A percentile compares a stretch with the other conserved stretches of the same genome.
phyloP scores from a whole-genome alignment of 2,888 invertebrate genomes.

The Agriopis marginaria region DNA sequence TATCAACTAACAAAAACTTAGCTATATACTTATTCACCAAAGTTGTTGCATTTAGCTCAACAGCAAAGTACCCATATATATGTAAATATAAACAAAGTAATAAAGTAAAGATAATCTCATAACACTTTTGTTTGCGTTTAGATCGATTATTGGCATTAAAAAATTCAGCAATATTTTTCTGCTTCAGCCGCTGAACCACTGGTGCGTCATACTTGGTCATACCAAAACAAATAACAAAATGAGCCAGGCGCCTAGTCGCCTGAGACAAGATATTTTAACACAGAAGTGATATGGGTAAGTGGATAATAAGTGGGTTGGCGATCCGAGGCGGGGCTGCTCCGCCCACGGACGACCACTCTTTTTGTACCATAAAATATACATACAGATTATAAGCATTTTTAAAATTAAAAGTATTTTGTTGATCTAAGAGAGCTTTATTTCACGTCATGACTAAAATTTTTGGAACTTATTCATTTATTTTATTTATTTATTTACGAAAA shows the following conservation, averaged over 20 bases:
- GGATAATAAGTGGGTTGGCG: conserved; percentile 78
- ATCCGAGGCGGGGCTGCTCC: conserved; percentile 72
- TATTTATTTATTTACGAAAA: too few relatives aligned
- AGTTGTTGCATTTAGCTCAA: too few relatives aligned
- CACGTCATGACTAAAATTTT: too few relatives aligned
- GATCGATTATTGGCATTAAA: too few relatives aligned
- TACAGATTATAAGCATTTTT: conserved; percentile 9
- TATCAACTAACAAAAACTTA: too few relatives aligned
- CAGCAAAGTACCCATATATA: too few relatives aligned
- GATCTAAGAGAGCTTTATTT: neutral
- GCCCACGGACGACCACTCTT: conserved; percentile 69
- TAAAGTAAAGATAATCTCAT: too few relatives aligned
- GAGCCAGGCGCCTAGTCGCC: conserved; percentile 29
- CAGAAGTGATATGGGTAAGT: conserved; percentile 84
- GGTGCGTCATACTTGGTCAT: neutral
- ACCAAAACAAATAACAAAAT: conserved; percentile 26
- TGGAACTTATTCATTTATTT: too few relatives aligned
- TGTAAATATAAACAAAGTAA: too few relatives aligned
- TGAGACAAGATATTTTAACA: conserved; percentile 60
- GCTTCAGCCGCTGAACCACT: conserved; percentile 23
- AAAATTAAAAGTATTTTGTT: conserved; percentile 2
- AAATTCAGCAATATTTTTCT: too few relatives aligned
- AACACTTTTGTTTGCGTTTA: too few relatives aligned
- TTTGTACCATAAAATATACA: conserved; percentile 49
- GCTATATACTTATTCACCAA: too few relatives aligned